A percentile compares a stretch with the other conserved stretches of the same genome.
phyloP scores from a whole-genome alignment of 1,140 invertebrate genomes.

The Cyrtorhinus lividipennis region DNA sequence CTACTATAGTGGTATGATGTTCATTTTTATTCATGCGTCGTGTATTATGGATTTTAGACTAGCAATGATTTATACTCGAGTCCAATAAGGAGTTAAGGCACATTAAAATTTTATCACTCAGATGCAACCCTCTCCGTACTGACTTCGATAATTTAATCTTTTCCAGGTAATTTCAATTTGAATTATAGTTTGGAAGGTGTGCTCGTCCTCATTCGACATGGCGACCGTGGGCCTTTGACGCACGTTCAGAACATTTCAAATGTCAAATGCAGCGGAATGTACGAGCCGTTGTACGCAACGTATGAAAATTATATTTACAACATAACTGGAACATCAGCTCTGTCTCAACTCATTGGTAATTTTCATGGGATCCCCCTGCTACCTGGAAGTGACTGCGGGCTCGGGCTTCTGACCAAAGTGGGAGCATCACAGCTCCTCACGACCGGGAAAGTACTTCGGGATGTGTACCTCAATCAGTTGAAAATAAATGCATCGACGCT shows the following conservation, averaged over 20 bases:
- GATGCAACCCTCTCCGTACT: too few relatives aligned
- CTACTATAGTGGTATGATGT: too few relatives aligned
- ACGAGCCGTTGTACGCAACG: conserved; percentile 15
- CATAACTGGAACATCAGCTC: conserved; percentile 40
- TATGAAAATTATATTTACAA: conserved; percentile 41
- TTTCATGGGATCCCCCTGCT: conserved; percentile 60
- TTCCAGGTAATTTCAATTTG: conserved; percentile 38
- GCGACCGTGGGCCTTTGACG: conserved; percentile 69
- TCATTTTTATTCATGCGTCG: too few relatives aligned
- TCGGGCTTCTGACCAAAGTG: conserved; percentile 43
- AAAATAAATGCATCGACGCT: conserved; percentile 34
- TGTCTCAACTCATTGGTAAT: conserved; percentile 56
- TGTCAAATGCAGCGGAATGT: conserved; percentile 52
- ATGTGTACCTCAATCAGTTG: conserved; percentile 47
- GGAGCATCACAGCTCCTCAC: conserved; percentile 58
- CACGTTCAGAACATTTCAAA: conserved; percentile 57
- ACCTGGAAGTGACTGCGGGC: conserved; percentile 33
- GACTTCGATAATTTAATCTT: too few relatives aligned
- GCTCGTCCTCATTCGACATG: conserved; percentile 67
- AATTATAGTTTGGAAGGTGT: conserved; percentile 61
- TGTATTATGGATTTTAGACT: too few relatives aligned
- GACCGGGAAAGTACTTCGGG: conserved; percentile 52
- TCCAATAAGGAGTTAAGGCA: too few relatives aligned
- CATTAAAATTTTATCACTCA: too few relatives aligned
- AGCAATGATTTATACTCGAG: too few relatives aligned